Conservation (phyloP, 2,113 vertebrate genomes). For the Charina bottae region DNA sequence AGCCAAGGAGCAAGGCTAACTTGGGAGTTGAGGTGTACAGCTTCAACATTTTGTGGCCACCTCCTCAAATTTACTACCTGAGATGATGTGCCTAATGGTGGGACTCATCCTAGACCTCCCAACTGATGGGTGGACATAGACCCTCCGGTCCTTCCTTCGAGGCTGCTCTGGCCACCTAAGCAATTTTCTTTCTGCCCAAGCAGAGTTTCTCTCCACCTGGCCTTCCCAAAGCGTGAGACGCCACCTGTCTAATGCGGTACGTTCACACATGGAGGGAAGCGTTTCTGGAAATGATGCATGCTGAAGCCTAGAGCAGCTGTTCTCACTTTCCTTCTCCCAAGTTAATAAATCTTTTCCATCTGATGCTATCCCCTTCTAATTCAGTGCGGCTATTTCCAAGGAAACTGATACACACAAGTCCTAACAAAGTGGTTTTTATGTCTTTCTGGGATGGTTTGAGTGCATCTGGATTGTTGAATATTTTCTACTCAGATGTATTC, state of each 20-base stretch:
- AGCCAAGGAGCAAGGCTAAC: background rate
- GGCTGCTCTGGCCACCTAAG: background rate
- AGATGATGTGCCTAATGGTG: background rate
- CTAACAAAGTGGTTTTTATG: background rate
- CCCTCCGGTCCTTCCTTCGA: background rate
- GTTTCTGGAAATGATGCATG: background rate
- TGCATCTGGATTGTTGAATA: background rate
- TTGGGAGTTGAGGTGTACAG: background rate
- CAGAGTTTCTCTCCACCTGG: background rate
- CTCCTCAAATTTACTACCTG: background rate
- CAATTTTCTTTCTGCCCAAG: background rate
- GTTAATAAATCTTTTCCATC: conserved; percentile 25
- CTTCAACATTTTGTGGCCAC: background rate
- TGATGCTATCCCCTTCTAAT: background rate
- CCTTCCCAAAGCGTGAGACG: background rate
- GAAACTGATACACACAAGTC: background rate
- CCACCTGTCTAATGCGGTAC: background rate
- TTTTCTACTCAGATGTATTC: background rate
- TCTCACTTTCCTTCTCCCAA: background rate
- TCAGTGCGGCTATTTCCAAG: background rate
- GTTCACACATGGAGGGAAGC: background rate
- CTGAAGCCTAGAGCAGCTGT: background rate
- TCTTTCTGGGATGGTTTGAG: background rate
- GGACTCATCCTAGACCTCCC: background rate
- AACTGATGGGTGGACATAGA: background rate